Percentiles rank a stretch among this genome's conserved stretches.
Evolutionary conservation across 2,797 vertebrate genomes (phyloP).

Genomic region (Manis javanica): DNA sequence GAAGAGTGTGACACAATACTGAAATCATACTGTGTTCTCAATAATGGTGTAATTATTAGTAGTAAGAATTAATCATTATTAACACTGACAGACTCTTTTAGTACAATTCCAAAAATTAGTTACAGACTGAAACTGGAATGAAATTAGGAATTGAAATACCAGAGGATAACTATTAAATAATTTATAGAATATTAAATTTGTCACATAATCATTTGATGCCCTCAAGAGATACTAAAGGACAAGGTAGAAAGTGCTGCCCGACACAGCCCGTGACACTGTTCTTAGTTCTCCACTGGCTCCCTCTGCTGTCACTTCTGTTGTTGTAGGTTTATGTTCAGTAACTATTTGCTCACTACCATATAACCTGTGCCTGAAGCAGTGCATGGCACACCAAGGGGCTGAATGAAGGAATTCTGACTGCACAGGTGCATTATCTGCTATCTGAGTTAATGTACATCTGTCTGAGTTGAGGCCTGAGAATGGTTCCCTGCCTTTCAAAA

Average conservation of each 20-base stretch:
- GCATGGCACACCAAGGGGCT: not conserved
- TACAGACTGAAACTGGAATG: not conserved
- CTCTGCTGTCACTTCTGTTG: conserved; percentile 49
- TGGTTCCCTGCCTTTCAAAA: not conserved
- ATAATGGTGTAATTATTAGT: not conserved
- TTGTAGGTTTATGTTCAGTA: not conserved
- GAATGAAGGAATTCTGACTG: not conserved
- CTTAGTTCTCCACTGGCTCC: conserved; percentile 47
- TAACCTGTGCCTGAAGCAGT: not conserved
- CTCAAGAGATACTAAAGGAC: not conserved
- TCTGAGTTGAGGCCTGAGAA: not conserved
- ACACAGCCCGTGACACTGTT: rapidly evolving
- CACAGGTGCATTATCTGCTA: not conserved
- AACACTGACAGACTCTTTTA: conserved; percentile 36
- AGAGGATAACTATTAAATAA: not conserved
- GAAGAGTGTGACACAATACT: not conserved
- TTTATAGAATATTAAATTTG: not conserved
- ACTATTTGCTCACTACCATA: not conserved
- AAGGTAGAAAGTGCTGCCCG: rapidly evolving
- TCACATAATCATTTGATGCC: not conserved
- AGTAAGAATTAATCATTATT: not conserved
- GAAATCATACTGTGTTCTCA: not conserved
- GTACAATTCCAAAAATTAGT: conserved; percentile 6
- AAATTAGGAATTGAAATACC: conserved; percentile 21
- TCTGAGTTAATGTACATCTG: not conserved